Conservation (phyloP, 2,888 invertebrate genomes). For the Agrypnus murinus region DNA sequence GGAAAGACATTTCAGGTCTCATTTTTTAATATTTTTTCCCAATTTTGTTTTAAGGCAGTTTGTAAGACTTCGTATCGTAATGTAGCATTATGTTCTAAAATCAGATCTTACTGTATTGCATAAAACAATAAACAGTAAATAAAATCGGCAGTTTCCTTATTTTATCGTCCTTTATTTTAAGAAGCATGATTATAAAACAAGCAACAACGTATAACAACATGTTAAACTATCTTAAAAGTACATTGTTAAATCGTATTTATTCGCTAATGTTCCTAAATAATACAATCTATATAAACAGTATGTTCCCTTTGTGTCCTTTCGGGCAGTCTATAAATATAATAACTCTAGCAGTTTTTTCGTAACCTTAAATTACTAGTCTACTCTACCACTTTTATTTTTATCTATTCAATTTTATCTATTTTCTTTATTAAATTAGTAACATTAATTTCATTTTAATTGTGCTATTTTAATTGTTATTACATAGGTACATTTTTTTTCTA, state of each 20-base stretch:
- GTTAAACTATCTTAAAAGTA: slow-evolving; percentile 48
- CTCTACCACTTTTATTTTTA: slow-evolving; percentile 36
- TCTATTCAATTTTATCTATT: slow-evolving; percentile 41
- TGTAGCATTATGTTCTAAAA: too few species aligned
- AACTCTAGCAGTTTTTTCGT: slow-evolving; percentile 33
- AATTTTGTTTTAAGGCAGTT: too few species aligned
- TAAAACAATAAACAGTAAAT: too few species aligned
- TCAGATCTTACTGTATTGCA: too few species aligned
- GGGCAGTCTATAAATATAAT: slow-evolving; percentile 60
- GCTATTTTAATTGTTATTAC: slow-evolving; percentile 41
- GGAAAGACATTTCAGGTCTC: too few species aligned
- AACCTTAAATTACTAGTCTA: slow-evolving; percentile 14
- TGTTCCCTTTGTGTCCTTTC: slow-evolving; percentile 59
- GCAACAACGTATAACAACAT: slow-evolving; percentile 60
- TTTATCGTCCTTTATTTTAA: slow-evolving; percentile 50
- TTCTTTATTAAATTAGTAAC: slow-evolving; percentile 33
- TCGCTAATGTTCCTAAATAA: slow-evolving; percentile 51
- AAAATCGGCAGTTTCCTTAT: too few species aligned
- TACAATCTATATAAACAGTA: slow-evolving; percentile 59
- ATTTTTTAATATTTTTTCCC: too few species aligned
- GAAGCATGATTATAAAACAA: slow-evolving; percentile 62
- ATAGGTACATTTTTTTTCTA: slow-evolving; percentile 34
- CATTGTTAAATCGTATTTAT: slow-evolving; percentile 40
- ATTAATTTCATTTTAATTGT: slow-evolving; percentile 42
- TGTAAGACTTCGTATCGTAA: too few species aligned